Evolutionary conservation across 2,113 vertebrate genomes (phyloP), one percentile per base, ranked within the genome.

Genomic region (Macroglossus sobrinus): DNA sequence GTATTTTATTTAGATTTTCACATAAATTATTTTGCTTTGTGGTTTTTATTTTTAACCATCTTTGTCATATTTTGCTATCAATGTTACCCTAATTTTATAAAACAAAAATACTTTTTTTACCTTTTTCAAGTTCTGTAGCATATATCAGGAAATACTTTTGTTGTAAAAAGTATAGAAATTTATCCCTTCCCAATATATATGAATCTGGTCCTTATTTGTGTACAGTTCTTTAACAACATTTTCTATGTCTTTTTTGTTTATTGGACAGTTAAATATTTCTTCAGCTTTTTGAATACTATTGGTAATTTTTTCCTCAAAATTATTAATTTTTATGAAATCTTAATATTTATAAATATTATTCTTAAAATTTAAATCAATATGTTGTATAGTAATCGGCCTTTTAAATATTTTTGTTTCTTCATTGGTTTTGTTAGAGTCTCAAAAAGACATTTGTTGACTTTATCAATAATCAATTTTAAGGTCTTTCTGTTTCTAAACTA

Each of bases 1-100:
- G 5, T 40, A 66, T 95, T 91, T 82, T 95, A 69, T 68, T 85
- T 82, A 72, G 33, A 82, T 50, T 93, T 50, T 91, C 40, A 59
- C 2, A 74, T 79, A 88, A 91, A 43, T 74, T 43, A 59, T 86
- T 85, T 96, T 92, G 43, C 50, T 47, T 47, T 47, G 38, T 63
- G 74, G 7, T 40, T 92, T 92, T 92, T 21, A 78, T 79, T 89
- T 95, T 84, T 85, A 82, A 57, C 4, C 14, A 18, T 91, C 4
- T 74, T 74, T 74, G 12, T 55, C 50, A 93, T 35, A 69, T 74
- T 69, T 74, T 91, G 14, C 26, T 94, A 55, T 61, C 12, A 33
- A 18, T 66, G 6, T 78, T 79, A 66, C 38, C 9, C 8, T 92
- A 84, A 75, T 92, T 93, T 94, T 19, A 63, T 45, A 66, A 64